Percentiles rank a stretch among this genome's conserved stretches.
phyloP scores from a whole-genome alignment of 2,797 vertebrate species.

The Etheostoma perlongum region DNA sequence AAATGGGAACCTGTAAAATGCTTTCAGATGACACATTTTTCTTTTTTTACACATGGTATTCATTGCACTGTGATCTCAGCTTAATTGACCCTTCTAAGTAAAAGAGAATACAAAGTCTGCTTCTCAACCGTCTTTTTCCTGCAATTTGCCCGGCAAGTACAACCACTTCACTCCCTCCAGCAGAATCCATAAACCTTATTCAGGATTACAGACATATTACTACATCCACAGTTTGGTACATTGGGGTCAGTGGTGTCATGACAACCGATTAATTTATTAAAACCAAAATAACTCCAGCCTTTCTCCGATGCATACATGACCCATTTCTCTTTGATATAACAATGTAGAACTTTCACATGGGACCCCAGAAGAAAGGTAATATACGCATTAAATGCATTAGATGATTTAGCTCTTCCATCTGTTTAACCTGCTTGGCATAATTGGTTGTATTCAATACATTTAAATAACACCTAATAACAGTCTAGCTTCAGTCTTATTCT shows the following conservation, averaged over 20 bases:
- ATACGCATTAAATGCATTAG: slow-evolving; percentile 44
- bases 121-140: not conserved
- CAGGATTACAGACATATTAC: slow-evolving; percentile 14
- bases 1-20: not conserved
- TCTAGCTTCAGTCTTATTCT: slow-evolving; percentile 17
- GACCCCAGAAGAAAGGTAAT: slow-evolving; percentile 35
- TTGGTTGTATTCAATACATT: slow-evolving; percentile 40
- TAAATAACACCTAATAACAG: slow-evolving; percentile 26
- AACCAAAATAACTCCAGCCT: slow-evolving; percentile 41
- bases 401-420: slow-evolving; percentile 64
- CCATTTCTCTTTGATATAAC: slow-evolving; percentile 57
- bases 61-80: not conserved
- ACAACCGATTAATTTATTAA: slow-evolving; percentile 52
- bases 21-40: not conserved
- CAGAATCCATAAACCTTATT: slow-evolving; percentile 6
- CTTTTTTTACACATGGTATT: not conserved
- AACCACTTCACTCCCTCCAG: not conserved
- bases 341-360: slow-evolving; percentile 35
- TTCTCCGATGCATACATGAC: slow-evolving; percentile 51
- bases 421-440: slow-evolving; percentile 55
- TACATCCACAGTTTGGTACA: slow-evolving; percentile 21
- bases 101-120: not conserved
- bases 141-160: not conserved
- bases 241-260: slow-evolving; percentile 31
- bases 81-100: not conserved